A percentile compares a stretch with the other conserved stretches of the same genome.
Conservation (phyloP, 2,888 invertebrate genomes). For the Ceratothoa steindachneri region DNA sequence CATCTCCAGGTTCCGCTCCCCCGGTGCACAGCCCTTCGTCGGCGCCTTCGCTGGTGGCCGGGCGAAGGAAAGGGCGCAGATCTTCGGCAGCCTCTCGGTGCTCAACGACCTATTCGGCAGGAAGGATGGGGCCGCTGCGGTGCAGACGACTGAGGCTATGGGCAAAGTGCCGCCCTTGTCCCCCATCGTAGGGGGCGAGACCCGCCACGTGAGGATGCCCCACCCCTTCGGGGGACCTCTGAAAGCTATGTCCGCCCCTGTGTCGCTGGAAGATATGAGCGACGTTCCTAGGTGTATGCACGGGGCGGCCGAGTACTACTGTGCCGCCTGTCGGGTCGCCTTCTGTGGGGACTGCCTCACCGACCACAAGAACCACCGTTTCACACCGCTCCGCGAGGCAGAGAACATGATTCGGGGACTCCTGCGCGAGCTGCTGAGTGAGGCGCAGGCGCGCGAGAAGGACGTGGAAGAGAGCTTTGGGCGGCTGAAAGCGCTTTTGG, state of each 20-base stretch:
- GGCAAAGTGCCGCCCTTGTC: neutral
- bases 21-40: neutral
- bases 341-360: neutral
- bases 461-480: neutral
- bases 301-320: neutral
- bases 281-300: neutral
- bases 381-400: neutral
- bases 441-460: neutral
- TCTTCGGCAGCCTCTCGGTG: neutral
- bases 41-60: neutral
- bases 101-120: neutral
- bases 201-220: neutral
- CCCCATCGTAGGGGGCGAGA: neutral
- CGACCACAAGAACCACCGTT: neutral
- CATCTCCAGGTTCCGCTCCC: neutral
- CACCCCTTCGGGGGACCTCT: neutral
- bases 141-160: neutral
- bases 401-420: neutral
- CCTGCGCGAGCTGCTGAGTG: neutral
- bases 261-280: neutral
- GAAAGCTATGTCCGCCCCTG: neutral
- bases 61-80: neutral
- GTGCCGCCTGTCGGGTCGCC: neutral
- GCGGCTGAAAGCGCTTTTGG: neutral
- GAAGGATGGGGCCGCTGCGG: too few relatives aligned